Evolutionary conservation across 2,797 vertebrate species (phyloP).

Genomic region (Leptodactylus fallax): DNA sequence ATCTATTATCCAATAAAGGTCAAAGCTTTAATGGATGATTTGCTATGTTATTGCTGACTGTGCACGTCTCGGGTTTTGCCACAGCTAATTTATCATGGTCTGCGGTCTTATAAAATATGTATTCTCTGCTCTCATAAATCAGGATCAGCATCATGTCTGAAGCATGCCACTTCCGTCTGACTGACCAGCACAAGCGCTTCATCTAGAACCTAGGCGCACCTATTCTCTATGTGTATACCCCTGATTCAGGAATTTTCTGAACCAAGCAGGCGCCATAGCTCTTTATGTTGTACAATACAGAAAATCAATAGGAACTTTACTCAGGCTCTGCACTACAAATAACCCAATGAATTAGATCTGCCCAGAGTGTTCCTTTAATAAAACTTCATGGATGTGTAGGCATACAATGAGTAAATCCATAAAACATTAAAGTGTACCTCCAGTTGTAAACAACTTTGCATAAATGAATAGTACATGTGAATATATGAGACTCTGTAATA

Average conservation of each 20-base stretch:
- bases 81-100: conserved; percentile 58
- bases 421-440: too few relatives aligned
- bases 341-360: too few relatives aligned
- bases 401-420: too few relatives aligned
- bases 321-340: too few relatives aligned
- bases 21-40: conserved; percentile 43
- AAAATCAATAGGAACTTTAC: too few relatives aligned
- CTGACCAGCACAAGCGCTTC: neutral
- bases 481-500: too few relatives aligned
- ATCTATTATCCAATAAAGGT: conserved; percentile 53
- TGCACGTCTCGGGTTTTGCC: conserved; percentile 30
- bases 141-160: conserved; percentile 29
- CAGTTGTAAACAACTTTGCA: too few relatives aligned
- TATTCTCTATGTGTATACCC: neutral
- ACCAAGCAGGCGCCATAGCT: neutral
- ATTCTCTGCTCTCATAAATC: conserved; percentile 54
- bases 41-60: conserved; percentile 52
- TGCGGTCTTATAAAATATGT: conserved; percentile 56
- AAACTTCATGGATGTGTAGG: too few relatives aligned
- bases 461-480: too few relatives aligned
- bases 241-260: neutral
- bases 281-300: neutral
- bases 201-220: neutral
- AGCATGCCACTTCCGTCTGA: conserved; percentile 1
- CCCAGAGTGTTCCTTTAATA: too few relatives aligned